phyloP scores from a whole-genome alignment of 2,888 invertebrate genomes.

The Acanthococcus lagerstroemiae region DNA sequence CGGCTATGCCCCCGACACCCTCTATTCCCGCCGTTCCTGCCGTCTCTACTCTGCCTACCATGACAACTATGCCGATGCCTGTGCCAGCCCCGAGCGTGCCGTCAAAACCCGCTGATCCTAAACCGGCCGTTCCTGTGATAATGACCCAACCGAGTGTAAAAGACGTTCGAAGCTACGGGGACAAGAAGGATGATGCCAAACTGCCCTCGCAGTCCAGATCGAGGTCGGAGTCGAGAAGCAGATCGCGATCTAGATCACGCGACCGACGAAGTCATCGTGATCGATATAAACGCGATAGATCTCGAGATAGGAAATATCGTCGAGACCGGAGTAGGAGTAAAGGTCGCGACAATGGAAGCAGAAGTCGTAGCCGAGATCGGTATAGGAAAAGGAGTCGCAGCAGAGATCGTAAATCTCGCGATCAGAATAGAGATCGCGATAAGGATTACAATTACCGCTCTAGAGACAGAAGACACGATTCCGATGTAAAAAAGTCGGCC shows the following conservation, averaged over 20 bases:
- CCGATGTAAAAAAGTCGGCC: background rate
- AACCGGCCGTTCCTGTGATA: background rate
- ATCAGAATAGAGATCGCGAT: slow-evolving; percentile 36
- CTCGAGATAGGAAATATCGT: slow-evolving; percentile 6
- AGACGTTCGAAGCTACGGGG: too few species aligned
- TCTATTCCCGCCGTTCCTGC: background rate
- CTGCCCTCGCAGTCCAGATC: background rate
- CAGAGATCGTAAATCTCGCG: slow-evolving; percentile 43
- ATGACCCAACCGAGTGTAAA: too few species aligned
- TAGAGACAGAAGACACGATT: slow-evolving; percentile 33
- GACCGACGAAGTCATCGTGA: slow-evolving; percentile 38
- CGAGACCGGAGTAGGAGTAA: slow-evolving; percentile 42
- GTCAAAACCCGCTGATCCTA: too few species aligned
- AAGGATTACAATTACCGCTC: slow-evolving; percentile 32
- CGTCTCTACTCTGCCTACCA: background rate
- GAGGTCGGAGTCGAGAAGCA: background rate
- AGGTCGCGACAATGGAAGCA: slow-evolving; percentile 47
- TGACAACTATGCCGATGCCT: slow-evolving; percentile 3
- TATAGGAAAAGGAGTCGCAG: slow-evolving; percentile 44
- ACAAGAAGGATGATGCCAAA: background rate
- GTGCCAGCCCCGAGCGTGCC: background rate
- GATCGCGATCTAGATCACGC: slow-evolving; percentile 34
- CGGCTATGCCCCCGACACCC: background rate
- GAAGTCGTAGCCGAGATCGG: slow-evolving; percentile 49
- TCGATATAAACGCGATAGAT: slow-evolving; percentile 40